Base-by-base conservation (phyloP, 2,888 invertebrate genomes). In the Xanthostigma xanthostigma region DNA sequence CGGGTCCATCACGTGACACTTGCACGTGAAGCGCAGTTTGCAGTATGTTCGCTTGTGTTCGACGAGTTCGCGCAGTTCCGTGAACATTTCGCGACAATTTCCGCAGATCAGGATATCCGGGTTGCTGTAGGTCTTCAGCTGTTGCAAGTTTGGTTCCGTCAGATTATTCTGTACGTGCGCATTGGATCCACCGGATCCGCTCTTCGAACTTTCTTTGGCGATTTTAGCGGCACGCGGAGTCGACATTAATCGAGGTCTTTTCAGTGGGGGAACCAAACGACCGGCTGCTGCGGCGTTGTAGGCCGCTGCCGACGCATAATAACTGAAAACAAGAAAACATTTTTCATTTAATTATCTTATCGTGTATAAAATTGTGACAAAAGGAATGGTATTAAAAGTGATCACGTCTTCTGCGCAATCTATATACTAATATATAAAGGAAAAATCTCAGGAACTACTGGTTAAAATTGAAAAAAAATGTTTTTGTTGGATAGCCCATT, bases 71-170 rank as follows among this genome's bases (percentile, higher is more conserved):
- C 79, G 78, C 12, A 84, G 70, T 58, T 80, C 80, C 48, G 78
- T 75, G 65, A 83, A 84, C 69, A 81, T 75, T 63, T 81, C 81
- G 54, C 82, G 72, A 65, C 84, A 84, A 62, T 79, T 80, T 45
- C 84, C 84, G 63, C 84, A 85, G 56, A 84, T 83, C 57, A 85
- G 69, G 54, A 84, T 80, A 63, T 85, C 84, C 49, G 79, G 78
- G 63, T 78, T 78, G 78, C 78, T 78, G 68, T 79, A 78, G 54
- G 75, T 72, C 71, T 78, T 78, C 56, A 79, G 72, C 64, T 78
- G 76, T 51, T 58, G 60, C 54, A 42, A 27, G 44, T 11, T 41
- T 38, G 38, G 12, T 38, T n/a, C 13, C 8, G 38, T 38, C 1
- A 12, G 38, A 38, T 38, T 38, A 12, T 38, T n/a, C 17, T 13